Conservation (phyloP, 2,888 invertebrate species). For the Xylota segnis region DNA sequence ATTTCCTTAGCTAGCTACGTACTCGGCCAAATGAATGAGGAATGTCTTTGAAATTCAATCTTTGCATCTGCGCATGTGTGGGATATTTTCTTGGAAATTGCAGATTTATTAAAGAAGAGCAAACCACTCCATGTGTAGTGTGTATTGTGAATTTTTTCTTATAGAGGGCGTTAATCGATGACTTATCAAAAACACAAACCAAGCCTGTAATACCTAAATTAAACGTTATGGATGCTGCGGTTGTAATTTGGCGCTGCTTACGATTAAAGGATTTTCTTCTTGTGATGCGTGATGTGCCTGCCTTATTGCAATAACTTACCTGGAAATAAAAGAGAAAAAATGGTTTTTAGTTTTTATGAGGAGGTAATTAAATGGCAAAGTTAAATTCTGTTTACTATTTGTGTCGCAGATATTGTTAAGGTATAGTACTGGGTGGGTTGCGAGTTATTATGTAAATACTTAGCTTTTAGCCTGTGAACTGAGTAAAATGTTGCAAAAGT, state of each 20-base stretch:
- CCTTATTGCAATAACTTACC: constrained; percentile 19
- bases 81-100: too few species aligned
- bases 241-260: constrained; percentile 38
- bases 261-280: constrained; percentile 13
- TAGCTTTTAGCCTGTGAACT: too few species aligned
- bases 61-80: too few species aligned
- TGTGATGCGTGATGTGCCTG: background rate
- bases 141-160: constrained; percentile 18
- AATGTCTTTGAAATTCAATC: too few species aligned
- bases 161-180: constrained; percentile 57
- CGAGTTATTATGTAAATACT: too few species aligned
- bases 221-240: constrained; percentile 19
- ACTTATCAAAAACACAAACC: constrained; percentile 69
- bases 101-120: background rate
- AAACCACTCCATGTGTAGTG: background rate
- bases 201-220: constrained; percentile 36
- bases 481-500: too few species aligned
- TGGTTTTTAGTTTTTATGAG: background rate
- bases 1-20: background rate
- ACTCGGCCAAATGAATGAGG: too few species aligned
- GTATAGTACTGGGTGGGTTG: too few species aligned
- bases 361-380: too few species aligned
- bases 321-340: constrained; percentile 9
- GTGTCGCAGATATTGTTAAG: too few species aligned
- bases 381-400: too few species aligned